A percentile compares a stretch with the other conserved stretches of the same genome.
phyloP scores from a whole-genome alignment of 2,113 vertebrate species.

The Mirza zaza region DNA sequence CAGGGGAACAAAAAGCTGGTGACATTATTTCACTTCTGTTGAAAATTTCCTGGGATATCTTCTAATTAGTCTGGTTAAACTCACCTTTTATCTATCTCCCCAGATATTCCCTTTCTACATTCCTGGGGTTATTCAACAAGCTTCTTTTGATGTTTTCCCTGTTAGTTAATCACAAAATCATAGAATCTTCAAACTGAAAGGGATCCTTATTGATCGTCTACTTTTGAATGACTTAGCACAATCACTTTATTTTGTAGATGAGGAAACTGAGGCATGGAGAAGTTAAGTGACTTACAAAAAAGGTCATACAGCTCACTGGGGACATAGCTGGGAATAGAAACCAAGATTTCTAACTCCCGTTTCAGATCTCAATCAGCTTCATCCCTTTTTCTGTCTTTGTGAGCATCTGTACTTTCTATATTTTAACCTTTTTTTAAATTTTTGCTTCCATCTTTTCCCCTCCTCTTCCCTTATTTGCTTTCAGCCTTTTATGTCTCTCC shows the following conservation, averaged over 20 bases:
- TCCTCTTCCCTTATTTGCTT: constrained; percentile 45
- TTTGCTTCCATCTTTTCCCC: background rate
- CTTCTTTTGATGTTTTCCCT: constrained; percentile 72
- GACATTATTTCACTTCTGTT: constrained; percentile 70
- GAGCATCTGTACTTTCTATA: background rate
- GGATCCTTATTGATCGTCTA: constrained; percentile 48
- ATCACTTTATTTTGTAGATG: constrained; percentile 18
- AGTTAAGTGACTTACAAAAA: constrained; percentile 44
- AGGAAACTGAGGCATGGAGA: constrained; percentile 73
- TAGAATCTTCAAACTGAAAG: constrained; percentile 59
- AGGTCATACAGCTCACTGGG: constrained; percentile 44
- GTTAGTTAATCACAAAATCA: constrained; percentile 68
- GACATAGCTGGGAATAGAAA: constrained; percentile 48
- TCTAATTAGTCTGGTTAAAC: constrained; percentile 75
- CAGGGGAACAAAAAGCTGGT: constrained; percentile 44
- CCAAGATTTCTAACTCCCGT: background rate
- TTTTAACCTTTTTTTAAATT: constrained; percentile 45
- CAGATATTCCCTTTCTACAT: constrained; percentile 69
- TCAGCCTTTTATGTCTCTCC: background rate
- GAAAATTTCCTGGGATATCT: constrained; percentile 71
- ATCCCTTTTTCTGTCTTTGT: constrained; percentile 57
- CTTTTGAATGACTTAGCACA: constrained; percentile 44
- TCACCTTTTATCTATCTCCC: constrained; percentile 72
- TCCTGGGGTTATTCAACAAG: constrained; percentile 60
- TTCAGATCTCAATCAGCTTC: constrained; percentile 35